Evolutionary conservation across 2,113 vertebrate species (phyloP), one percentile per base, ranked within the genome.

Genomic region (Megalops atlanticus): DNA sequence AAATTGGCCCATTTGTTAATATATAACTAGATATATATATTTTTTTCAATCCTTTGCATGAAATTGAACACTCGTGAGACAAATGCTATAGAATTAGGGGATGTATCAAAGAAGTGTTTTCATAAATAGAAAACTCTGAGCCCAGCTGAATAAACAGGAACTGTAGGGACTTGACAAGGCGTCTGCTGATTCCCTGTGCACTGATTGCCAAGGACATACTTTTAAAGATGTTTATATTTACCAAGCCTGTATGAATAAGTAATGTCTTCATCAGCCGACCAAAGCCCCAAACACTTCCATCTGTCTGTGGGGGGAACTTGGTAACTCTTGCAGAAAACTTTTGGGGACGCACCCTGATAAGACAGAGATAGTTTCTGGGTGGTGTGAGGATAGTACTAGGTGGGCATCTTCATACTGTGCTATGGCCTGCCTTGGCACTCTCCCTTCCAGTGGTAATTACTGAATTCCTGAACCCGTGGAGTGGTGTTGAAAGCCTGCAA

Each of bases 401-500:
- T 27, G 79, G 69, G 70, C 49, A 4, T 18, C 16, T 18, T 52
- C 49, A 18, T 18, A 15, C 5, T 49, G 27, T 6, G 58, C 24
- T 24, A 24, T 27, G 49, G 21, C 38, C 3, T 68, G 35, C 31
- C 18, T 18, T 52, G 10, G 49, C 18, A 16, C 52, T 58, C 78
- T 58, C 33, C 78, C 35, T 73, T 40, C 70, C 43, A 15, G 69
- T 21, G 35, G 84, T 94, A 91, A 93, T 92, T 92, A 93, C 89
- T 86, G 82, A 89, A 90, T 73, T 86, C 88, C 89, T 89, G 87
- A 91, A 92, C 88, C 86, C 86, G 78, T 84, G 87, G 82, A 85
- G 78, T 71, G 83, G 84, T 87, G 89, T 89, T 91, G 89, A 94
- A 92, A 93, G 88, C 82, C 88, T 91, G 91, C 90, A 92, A 91